Percentiles rank a stretch among this genome's conserved stretches.
Evolutionary conservation across 1,140 invertebrate genomes (phyloP).

Genomic region (Drosophila ohnishii): DNA sequence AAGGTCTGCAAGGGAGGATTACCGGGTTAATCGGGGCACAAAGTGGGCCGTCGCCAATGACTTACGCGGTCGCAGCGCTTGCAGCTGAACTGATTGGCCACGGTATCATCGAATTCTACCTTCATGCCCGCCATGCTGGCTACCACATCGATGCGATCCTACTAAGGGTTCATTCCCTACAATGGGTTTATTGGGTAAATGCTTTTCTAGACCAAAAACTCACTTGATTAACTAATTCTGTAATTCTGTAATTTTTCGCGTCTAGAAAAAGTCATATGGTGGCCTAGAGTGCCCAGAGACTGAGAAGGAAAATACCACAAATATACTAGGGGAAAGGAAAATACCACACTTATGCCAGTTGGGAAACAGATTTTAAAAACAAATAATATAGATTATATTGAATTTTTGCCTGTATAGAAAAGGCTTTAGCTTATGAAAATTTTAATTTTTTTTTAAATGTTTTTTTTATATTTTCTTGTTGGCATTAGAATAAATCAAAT

Average conservation of each 20-base stretch:
- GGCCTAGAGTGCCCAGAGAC: constrained; percentile 21
- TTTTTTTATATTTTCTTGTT: background rate
- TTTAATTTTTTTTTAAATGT: background rate
- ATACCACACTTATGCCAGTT: background rate
- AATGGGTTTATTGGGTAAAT: constrained; percentile 12
- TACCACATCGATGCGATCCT: constrained; percentile 64
- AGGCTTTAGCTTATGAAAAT: no score
- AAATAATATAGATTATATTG: no score
- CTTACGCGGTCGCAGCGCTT: constrained; percentile 77
- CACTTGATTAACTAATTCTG: constrained; percentile 61
- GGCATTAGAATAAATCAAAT: background rate
- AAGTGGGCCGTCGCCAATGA: constrained; percentile 13
- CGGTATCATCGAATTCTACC: constrained; percentile 73
- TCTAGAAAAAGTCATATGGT: constrained; percentile 51
- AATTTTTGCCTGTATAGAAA: no score
- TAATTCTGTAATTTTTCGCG: constrained; percentile 56
- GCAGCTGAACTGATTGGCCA: constrained; percentile 73
- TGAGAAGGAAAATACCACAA: background rate
- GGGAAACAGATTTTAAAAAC: background rate
- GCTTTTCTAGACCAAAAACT: constrained; percentile 33
- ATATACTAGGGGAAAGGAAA: constrained; percentile 5
- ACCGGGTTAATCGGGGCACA: background rate
- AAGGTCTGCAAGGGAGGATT: constrained; percentile 60
- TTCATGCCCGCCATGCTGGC: constrained; percentile 65
- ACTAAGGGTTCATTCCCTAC: constrained; percentile 20